phyloP scores from a whole-genome alignment of 2,113 vertebrate species.

The Pteruthius melanotis region DNA sequence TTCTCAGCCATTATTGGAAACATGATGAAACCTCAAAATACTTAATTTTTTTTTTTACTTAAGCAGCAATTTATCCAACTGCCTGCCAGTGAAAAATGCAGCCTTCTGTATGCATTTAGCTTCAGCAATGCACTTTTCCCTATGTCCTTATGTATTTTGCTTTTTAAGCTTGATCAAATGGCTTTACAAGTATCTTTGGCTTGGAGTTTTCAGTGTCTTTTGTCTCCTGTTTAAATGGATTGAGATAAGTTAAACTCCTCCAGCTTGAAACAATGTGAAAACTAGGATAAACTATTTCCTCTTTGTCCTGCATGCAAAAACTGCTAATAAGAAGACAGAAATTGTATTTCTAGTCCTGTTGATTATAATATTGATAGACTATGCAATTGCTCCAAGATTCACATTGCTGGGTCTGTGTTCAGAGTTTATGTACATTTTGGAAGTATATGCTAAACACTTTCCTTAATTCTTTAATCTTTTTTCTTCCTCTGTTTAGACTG shows the following conservation, averaged over 20 bases:
- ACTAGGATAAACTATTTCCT: background rate
- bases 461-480: background rate
- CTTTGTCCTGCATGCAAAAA: background rate
- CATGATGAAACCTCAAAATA: background rate
- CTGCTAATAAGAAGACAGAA: background rate
- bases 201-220: background rate
- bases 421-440: background rate
- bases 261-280: background rate
- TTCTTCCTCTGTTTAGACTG: slow-evolving; percentile 75
- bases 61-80: background rate
- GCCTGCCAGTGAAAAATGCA: background rate
- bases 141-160: background rate
- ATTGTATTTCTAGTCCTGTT: background rate
- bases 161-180: background rate
- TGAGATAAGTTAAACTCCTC: background rate
- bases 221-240: background rate
- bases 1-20: background rate
- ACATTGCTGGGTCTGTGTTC: background rate
- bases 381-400: background rate
- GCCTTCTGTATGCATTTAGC: background rate
- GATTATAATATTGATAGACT: background rate
- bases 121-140: background rate
- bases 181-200: background rate
- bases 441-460: background rate
- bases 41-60: background rate